Conservation (phyloP, 1,140 invertebrate species). For the Drosophila bipectinata region DNA sequence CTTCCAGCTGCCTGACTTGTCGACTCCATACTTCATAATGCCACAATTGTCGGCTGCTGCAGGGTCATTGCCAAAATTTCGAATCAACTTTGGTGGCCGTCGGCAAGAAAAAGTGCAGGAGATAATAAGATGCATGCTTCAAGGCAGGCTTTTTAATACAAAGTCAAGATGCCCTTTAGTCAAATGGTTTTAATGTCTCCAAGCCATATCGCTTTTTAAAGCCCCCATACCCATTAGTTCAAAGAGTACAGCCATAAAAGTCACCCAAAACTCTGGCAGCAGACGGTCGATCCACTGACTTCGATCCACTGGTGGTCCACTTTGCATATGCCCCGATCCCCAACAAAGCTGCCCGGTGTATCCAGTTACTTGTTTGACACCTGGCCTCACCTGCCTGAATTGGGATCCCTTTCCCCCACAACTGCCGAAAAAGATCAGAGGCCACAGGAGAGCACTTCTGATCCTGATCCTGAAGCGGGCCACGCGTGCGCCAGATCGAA, state of each 20-base stretch:
- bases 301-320: slow-evolving; percentile 49
- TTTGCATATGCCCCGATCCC: slow-evolving; percentile 54
- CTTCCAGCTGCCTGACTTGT: slow-evolving; percentile 48
- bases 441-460: neutral
- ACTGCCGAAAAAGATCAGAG: slow-evolving; percentile 74
- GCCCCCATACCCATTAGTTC: neutral
- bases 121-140: neutral
- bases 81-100: slow-evolving; percentile 69
- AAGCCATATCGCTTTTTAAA: neutral
- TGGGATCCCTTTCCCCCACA: slow-evolving; percentile 7
- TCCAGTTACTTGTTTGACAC: slow-evolving; percentile 74
- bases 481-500: slow-evolving; percentile 63
- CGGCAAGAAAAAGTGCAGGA: slow-evolving; percentile 23
- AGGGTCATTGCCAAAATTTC: slow-evolving; percentile 67
- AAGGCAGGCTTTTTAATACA: neutral
- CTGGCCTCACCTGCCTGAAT: slow-evolving; percentile 38
- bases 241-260: neutral
- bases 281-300: slow-evolving; percentile 44
- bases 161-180: neutral
- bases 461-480: slow-evolving; percentile 38
- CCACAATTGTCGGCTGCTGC: slow-evolving; percentile 40
- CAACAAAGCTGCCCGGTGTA: slow-evolving; percentile 8
- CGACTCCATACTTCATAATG: slow-evolving; percentile 10
- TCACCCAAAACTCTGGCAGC: slow-evolving; percentile 39
- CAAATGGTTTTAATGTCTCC: no score